Evolutionary conservation across 2,113 vertebrate genomes (phyloP).

Genomic region (Sander vitreus): DNA sequence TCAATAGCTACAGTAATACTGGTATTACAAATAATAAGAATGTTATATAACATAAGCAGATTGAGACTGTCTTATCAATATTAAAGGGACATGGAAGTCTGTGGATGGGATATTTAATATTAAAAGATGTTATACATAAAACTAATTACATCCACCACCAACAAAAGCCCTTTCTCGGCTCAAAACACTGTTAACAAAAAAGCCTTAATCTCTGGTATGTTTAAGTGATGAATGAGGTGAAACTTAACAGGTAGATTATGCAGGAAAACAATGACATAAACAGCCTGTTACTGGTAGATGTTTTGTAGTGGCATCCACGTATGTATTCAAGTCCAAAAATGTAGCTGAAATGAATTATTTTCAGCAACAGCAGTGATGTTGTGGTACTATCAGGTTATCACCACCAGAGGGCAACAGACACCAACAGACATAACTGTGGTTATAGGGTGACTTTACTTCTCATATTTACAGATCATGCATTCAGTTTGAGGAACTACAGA

Average conservation of each 20-base stretch:
- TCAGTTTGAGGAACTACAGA: not conserved
- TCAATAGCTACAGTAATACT: not conserved
- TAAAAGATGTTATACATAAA: not conserved
- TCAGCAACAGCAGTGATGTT: not conserved
- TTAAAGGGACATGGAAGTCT: not conserved
- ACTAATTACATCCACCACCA: not conserved
- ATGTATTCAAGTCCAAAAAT: not conserved
- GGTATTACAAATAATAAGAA: not conserved
- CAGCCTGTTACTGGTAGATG: not conserved
- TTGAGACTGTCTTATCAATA: not conserved
- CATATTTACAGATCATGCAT: not conserved
- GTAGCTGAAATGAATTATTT: not conserved
- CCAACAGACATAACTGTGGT: not conserved
- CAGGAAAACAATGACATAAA: not conserved
- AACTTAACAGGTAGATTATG: not conserved
- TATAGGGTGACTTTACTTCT: not conserved
- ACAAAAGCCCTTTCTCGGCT: not conserved
- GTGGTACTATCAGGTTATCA: not conserved
- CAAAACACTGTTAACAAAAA: no score
- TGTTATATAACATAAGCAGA: not conserved
- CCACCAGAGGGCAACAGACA: constrained; percentile 16
- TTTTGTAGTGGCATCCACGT: not conserved
- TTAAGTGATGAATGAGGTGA: no score
- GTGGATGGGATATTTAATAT: not conserved
- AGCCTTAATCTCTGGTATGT: no score